Evolutionary conservation across 2,113 vertebrate genomes (phyloP).

Genomic region (Lontra canadensis): DNA sequence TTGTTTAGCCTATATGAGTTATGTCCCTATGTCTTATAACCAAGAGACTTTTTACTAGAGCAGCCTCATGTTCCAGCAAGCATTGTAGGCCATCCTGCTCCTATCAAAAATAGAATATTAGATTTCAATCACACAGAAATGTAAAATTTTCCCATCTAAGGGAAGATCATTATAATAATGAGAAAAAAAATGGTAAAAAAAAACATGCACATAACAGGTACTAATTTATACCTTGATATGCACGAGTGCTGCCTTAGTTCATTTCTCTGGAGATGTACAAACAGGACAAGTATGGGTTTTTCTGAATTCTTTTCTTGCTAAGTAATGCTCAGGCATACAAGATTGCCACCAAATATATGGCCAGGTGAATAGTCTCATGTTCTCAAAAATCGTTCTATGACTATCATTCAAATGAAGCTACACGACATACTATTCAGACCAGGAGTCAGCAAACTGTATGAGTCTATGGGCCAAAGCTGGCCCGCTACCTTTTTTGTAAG

Average conservation of each 20-base stretch:
- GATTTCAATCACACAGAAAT: neutral
- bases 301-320: neutral
- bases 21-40: neutral
- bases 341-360: neutral
- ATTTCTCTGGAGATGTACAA: neutral
- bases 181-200: neutral
- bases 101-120: neutral
- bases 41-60: neutral
- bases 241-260: neutral
- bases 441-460: neutral
- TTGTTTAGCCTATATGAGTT: neutral
- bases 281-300: neutral
- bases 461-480: neutral
- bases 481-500: neutral
- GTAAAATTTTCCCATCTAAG: neutral
- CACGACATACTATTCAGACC: neutral
- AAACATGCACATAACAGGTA: neutral
- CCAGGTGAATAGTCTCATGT: neutral
- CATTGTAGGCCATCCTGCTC: rapidly evolving
- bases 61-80: neutral
- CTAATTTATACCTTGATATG: neutral
- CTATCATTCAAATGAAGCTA: neutral
- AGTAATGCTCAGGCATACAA: neutral
- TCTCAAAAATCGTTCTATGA: neutral
- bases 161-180: neutral